phyloP scores from a whole-genome alignment of 2,888 invertebrate genomes.

The Charanyca ferruginea region DNA sequence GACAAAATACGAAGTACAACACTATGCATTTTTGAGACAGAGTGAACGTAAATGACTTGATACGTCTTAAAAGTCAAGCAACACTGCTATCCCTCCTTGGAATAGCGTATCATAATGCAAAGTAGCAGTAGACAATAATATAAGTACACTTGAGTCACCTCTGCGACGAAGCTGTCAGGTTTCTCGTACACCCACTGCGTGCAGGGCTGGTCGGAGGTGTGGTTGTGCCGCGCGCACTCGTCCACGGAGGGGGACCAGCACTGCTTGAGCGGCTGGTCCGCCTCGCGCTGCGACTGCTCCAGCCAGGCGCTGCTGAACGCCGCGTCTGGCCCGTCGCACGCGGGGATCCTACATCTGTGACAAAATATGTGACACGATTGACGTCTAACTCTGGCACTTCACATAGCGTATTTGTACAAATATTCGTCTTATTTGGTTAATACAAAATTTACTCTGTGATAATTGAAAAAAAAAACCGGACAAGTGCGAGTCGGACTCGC shows the following conservation, averaged over 20 bases:
- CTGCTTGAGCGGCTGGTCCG: conserved; percentile 73
- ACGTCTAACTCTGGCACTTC: too few relatives aligned
- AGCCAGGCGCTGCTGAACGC: conserved; percentile 73
- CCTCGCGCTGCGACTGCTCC: conserved; percentile 55
- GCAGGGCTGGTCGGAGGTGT: conserved; percentile 67
- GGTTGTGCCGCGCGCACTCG: conserved; percentile 67
- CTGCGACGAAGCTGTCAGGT: conserved; percentile 83
- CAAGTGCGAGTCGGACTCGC: too few relatives aligned
- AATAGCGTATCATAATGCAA: not conserved
- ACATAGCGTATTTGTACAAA: too few relatives aligned
- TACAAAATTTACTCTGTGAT: too few relatives aligned
- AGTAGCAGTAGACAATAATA: not conserved
- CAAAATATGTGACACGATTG: too few relatives aligned
- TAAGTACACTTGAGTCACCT: conserved; percentile 69
- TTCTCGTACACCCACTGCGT: conserved; percentile 81
- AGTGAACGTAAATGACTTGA: too few relatives aligned
- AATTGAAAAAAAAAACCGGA: too few relatives aligned
- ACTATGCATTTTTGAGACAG: too few relatives aligned
- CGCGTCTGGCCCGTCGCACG: conserved; percentile 70
- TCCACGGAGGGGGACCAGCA: conserved; percentile 68
- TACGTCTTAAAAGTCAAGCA: too few relatives aligned
- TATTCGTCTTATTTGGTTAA: too few relatives aligned
- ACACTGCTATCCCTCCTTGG: too few relatives aligned
- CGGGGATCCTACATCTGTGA: conserved; percentile 79
- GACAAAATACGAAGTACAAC: too few relatives aligned